Percentiles rank a stretch among this genome's conserved stretches.
Conservation (phyloP, 2,113 vertebrate species). For the Barnardius zonarius region DNA sequence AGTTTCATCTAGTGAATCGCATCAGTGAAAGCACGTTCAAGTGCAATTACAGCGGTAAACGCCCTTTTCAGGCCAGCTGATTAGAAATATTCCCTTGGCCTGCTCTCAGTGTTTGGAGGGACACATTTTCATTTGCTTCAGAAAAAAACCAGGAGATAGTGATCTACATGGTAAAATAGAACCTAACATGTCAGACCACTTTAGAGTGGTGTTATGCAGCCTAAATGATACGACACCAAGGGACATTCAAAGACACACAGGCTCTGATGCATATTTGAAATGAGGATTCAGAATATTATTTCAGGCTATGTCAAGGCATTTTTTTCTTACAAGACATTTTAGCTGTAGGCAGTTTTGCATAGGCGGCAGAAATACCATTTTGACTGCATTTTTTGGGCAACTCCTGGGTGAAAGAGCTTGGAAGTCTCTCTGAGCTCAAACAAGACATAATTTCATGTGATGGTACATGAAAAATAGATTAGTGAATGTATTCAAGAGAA, state of each 20-base stretch:
- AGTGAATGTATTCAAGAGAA: background rate
- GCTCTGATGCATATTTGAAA: background rate
- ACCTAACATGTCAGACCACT: background rate
- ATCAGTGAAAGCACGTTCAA: background rate
- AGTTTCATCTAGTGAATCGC: background rate
- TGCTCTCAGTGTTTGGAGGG: background rate
- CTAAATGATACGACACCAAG: background rate
- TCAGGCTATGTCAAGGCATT: background rate
- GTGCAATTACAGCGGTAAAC: background rate
- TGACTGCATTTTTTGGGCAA: background rate
- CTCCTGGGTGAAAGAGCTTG: background rate
- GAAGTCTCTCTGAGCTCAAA: slow-evolving; percentile 17
- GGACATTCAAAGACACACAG: background rate
- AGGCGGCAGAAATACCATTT: background rate
- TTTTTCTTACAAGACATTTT: background rate
- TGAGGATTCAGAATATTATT: background rate
- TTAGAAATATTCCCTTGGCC: background rate
- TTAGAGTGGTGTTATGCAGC: background rate
- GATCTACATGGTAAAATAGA: no score
- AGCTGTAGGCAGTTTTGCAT: background rate
- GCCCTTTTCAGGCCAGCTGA: background rate
- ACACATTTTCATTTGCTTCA: background rate
- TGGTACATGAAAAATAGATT: background rate
- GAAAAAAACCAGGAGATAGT: background rate
- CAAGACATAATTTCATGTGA: slow-evolving; percentile 6